These are phyloP conservation scores for Anagrus nilaparvatae DNA, from an alignment of 1,140 invertebrate species.

Conservation along the genomic window DNA sequence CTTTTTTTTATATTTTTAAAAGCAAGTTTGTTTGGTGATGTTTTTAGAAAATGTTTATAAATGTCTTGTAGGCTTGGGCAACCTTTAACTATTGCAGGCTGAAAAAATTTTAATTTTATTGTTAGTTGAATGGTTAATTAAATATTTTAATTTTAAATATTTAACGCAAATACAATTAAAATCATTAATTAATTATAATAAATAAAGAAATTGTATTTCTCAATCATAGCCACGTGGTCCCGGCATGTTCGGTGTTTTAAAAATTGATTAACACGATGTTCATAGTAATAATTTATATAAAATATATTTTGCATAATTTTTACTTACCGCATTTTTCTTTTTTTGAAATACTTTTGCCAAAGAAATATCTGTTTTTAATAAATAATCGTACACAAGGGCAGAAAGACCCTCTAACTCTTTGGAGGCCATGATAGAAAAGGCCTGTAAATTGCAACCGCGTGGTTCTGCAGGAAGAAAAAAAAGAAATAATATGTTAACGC, in stretches of 20 bases:
- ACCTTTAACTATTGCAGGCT: conserved; percentile 41
- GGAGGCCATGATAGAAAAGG: conserved; percentile 28
- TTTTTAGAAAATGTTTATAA: conserved; percentile 40
- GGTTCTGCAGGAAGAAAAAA: too few relatives aligned
- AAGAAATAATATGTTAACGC: too few relatives aligned
- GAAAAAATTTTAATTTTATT: conserved; percentile 17
- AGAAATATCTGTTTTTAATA: conserved; percentile 45
- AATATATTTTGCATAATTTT: conserved; percentile 1
- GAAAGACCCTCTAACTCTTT: conserved; percentile 26
- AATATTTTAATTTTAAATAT: background rate
- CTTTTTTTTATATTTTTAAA: conserved; percentile 25
- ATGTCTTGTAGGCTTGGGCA: conserved; percentile 43
- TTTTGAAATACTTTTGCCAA: conserved; percentile 48
- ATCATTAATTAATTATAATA: conserved; percentile 1
- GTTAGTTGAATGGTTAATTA: background rate
- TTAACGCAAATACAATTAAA: background rate
- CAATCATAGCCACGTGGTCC: conserved; percentile 23
- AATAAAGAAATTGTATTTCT: background rate
- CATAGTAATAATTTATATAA: conserved; percentile 2
- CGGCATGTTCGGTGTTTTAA: background rate
- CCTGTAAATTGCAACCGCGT: too few relatives aligned
- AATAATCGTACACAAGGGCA: conserved; percentile 47
- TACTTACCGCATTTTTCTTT: conserved; percentile 51
- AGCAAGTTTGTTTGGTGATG: conserved; percentile 38
- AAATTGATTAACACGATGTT: background rate